A percentile compares a stretch with the other conserved stretches of the same genome.
These are phyloP conservation scores for Tinea semifulvella DNA, from an alignment of 2,888 invertebrate genomes.

Conservation along the genomic window DNA sequence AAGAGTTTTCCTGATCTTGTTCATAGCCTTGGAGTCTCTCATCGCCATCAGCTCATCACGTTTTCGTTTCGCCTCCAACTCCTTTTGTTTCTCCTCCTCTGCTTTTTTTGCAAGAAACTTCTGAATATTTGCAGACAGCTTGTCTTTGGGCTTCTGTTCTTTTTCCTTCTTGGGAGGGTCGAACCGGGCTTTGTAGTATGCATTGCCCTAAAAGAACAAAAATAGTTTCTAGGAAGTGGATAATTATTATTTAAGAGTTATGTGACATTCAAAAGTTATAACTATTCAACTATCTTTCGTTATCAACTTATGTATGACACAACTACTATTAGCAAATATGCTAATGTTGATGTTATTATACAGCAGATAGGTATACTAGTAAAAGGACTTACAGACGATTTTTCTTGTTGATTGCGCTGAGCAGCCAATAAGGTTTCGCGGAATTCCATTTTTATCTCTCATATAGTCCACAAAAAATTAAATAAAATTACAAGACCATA, in stretches of 20 bases:
- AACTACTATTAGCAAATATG: constrained; percentile 1
- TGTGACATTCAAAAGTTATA: too few species aligned
- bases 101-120: constrained; percentile 85
- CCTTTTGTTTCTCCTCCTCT: constrained; percentile 76
- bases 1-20: constrained; percentile 79
- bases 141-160: constrained; percentile 71
- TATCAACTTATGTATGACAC: too few species aligned
- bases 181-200: constrained; percentile 79
- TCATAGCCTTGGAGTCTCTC: constrained; percentile 77
- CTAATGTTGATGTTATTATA: constrained; percentile 10
- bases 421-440: constrained; percentile 58
- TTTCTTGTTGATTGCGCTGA: constrained; percentile 62
- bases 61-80: constrained; percentile 69
- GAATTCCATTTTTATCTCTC: constrained; percentile 45
- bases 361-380: constrained; percentile 39
- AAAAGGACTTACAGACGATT: constrained; percentile 38
- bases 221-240: too few species aligned
- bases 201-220: constrained; percentile 3
- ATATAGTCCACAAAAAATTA: background rate
- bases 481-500: background rate
- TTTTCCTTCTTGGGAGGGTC: constrained; percentile 87
- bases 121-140: constrained; percentile 80
- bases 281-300: too few species aligned
- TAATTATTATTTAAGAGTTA: too few species aligned
- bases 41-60: constrained; percentile 71